These are phyloP conservation scores for Lasaia peninsularis DNA, from an alignment of 1,140 invertebrate genomes.

Conservation along the genomic window DNA sequence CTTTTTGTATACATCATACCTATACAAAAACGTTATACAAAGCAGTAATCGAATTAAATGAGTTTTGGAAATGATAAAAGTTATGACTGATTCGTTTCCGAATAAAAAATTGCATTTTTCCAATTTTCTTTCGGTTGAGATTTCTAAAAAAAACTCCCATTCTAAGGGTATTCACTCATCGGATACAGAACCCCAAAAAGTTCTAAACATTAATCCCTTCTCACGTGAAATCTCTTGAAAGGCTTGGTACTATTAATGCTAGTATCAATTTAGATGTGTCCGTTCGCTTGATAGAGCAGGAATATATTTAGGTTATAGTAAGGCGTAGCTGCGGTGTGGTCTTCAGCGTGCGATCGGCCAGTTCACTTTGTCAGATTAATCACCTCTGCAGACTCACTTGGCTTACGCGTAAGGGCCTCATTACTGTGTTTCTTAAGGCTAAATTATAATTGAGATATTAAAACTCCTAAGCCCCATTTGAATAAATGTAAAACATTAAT, in stretches of 20 bases:
- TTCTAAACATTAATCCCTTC: constrained; percentile 59
- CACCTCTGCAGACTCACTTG: constrained; percentile 53
- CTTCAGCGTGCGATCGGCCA: constrained; percentile 46
- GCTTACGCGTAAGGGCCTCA: constrained; percentile 67
- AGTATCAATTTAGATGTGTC: constrained; percentile 40
- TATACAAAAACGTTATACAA: no score
- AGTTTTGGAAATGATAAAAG: no score
- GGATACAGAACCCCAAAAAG: no score
- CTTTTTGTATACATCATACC: no score
- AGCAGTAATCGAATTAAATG: no score
- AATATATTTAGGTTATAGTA: constrained; percentile 26
- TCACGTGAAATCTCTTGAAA: constrained; percentile 59
- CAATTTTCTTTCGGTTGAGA: no score
- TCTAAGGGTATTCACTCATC: no score
- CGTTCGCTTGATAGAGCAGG: constrained; percentile 27
- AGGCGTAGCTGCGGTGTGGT: constrained; percentile 38
- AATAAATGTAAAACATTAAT: constrained; percentile 56
- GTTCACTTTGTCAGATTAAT: constrained; percentile 65
- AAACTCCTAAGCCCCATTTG: constrained; percentile 45
- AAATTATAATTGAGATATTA: constrained; percentile 73
- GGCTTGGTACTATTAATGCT: constrained; percentile 49
- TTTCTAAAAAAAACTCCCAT: no score
- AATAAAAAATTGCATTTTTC: no score
- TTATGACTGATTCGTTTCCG: no score
- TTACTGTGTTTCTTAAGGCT: constrained; percentile 68